Base-by-base conservation (phyloP, 1,140 invertebrate genomes). In the Mamestra configurata region DNA sequence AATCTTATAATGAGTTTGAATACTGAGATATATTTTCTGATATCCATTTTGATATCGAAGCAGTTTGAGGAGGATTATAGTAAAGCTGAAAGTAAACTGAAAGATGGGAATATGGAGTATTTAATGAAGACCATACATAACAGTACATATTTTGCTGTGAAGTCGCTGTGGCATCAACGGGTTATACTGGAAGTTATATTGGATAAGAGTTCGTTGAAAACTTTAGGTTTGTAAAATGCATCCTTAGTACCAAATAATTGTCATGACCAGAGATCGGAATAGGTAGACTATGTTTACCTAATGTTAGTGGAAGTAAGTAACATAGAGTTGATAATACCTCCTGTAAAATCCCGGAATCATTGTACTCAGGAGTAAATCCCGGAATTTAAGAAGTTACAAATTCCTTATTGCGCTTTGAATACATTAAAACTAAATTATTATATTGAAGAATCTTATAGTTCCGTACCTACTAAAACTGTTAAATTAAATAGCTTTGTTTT, bases 1-100 rank as follows among this genome's bases (percentile, higher is more conserved):
- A 95, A 95, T 78, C 75, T 95, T 31, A 89, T 95, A 35, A 75
- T 94, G n/a, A 95, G 91, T 82, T 64, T 93, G 1, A 93, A 90
- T 72, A 92, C 90, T 0, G 94, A 95, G 79, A 90, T 95, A 79
- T 95, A 94, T 78, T 95, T 92, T 86, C 73, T 95, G 40, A 92
- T 95, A 88, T 93, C 94, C 0, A 90, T 95, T 53, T 77, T 95
- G 15, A 75, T 94, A 31, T 93, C 92, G 0, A 93, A 94, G 80
- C 93, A 95, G 73, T 79, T 76, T 5, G 88, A 94, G 77, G 85
- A 88, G 5, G 91, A 93, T 51, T 90, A 83, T 80, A 64, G 53
- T 7, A 70, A 64, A 4, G 80, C 72, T 0, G 88, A 93, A 72
- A 78, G 61, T 22, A 87, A 89, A 27, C 55, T 89, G 15, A 84